A percentile compares a stretch with the other conserved stretches of the same genome.
Conservation (phyloP, 2,113 vertebrate species). For the Sisor rabdophorus region DNA sequence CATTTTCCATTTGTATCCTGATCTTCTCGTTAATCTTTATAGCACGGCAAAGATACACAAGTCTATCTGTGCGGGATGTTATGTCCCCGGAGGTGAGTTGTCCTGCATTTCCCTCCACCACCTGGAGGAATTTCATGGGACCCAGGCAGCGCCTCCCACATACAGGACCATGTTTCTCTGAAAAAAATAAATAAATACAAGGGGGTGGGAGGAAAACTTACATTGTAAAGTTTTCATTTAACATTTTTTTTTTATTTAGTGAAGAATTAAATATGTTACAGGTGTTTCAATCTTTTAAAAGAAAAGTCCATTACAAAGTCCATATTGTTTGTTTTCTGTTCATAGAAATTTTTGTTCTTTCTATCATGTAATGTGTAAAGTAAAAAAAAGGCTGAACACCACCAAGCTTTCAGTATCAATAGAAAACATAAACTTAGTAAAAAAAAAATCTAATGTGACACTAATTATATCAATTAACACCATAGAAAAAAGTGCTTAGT, state of each 20-base stretch:
- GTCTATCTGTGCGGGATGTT: not conserved
- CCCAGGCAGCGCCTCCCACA: slow-evolving; percentile 44
- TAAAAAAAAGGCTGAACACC: too few species aligned
- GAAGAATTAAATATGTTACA: not conserved
- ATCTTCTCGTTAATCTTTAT: slow-evolving; percentile 40
- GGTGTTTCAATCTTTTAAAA: too few species aligned
- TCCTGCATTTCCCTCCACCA: not conserved
- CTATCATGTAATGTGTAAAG: not conserved
- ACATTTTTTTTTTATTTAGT: too few species aligned
- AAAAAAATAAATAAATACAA: not conserved
- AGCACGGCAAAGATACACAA: slow-evolving; percentile 35
- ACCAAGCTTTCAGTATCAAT: too few species aligned
- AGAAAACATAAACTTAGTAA: too few species aligned
- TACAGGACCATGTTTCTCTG: slow-evolving; percentile 21
- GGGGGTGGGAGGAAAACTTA: not conserved
- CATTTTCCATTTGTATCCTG: slow-evolving; percentile 3
- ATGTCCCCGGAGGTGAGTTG: slow-evolving; percentile 21
- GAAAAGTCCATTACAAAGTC: not conserved
- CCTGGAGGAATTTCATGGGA: slow-evolving; percentile 34
- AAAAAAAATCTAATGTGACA: too few species aligned
- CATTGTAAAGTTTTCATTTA: not conserved
- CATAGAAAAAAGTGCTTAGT: too few species aligned
- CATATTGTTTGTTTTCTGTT: not conserved
- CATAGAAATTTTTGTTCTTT: not conserved
- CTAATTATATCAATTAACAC: too few species aligned